phyloP scores from a whole-genome alignment of 2,888 invertebrate genomes.

The Heliconius hortense region DNA sequence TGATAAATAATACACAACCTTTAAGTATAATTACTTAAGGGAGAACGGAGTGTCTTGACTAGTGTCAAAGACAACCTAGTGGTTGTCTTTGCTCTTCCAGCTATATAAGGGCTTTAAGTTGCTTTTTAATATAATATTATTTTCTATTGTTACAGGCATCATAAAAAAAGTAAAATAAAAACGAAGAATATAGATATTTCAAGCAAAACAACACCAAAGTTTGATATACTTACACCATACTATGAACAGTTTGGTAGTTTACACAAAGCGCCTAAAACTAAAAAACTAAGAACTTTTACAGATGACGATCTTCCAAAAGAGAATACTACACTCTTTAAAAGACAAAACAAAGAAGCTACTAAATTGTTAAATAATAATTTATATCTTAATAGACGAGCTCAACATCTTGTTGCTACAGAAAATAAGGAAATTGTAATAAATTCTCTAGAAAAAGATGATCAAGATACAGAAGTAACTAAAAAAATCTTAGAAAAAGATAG shows the following conservation, averaged over 20 bases:
- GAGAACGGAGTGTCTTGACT: no score
- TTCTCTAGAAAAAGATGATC: background rate
- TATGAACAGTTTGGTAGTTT: constrained; percentile 38
- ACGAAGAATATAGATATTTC: background rate
- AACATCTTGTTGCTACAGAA: background rate
- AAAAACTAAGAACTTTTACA: background rate
- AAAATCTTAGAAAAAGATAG: background rate
- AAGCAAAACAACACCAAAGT: background rate
- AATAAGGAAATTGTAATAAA: background rate
- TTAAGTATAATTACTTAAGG: no score
- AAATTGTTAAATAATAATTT: background rate
- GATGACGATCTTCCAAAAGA: background rate
- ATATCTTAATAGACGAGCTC: constrained; percentile 12
- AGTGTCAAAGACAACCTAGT: no score
- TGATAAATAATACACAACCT: no score
- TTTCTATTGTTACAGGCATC: constrained; percentile 8
- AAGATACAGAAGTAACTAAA: background rate
- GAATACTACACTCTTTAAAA: background rate
- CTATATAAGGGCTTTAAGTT: background rate
- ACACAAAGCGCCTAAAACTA: constrained; percentile 18
- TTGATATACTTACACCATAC: constrained; percentile 15
- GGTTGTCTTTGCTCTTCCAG: no score
- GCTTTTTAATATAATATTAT: background rate
- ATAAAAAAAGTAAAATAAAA: background rate
- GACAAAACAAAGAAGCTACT: background rate